Conservation (phyloP, 2,797 vertebrate species). For the Artibeus jamaicensis region DNA sequence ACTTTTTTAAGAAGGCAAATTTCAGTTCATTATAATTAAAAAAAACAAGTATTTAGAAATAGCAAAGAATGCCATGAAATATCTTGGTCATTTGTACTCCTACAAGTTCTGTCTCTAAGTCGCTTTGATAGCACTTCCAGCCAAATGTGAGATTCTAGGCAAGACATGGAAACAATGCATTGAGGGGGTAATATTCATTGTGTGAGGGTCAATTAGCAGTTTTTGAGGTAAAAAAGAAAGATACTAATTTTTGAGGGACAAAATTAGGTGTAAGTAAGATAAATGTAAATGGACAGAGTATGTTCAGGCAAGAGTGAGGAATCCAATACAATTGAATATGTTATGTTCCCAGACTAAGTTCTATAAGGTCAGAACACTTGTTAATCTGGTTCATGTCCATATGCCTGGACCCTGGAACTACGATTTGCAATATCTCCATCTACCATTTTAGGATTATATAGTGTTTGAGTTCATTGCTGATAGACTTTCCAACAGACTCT, state of each 20-base stretch:
- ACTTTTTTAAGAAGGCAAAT: not conserved
- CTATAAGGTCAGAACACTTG: not conserved
- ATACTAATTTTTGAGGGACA: not conserved
- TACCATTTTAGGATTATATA: not conserved
- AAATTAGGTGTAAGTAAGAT: not conserved
- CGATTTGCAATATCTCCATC: not conserved
- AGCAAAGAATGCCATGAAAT: not conserved
- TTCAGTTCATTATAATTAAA: not conserved
- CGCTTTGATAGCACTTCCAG: not conserved
- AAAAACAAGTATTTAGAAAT: not conserved
- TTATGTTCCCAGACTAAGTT: not conserved
- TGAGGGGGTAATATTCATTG: not conserved
- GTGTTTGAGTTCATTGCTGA: not conserved
- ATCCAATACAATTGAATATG: not conserved
- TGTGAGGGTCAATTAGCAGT: not conserved
- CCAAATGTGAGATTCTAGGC: not conserved
- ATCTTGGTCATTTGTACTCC: not conserved
- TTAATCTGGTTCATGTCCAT: not conserved
- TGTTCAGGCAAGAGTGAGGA: not conserved
- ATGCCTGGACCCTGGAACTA: not conserved
- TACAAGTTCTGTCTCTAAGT: not conserved
- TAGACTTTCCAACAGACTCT: not conserved
- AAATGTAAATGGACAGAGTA: not conserved
- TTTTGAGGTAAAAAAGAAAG: not conserved
- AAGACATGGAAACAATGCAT: not conserved